Evolutionary conservation across 2,113 vertebrate species (phyloP), one percentile per base, ranked within the genome.

Genomic region (Puntigrus tetrazona): DNA sequence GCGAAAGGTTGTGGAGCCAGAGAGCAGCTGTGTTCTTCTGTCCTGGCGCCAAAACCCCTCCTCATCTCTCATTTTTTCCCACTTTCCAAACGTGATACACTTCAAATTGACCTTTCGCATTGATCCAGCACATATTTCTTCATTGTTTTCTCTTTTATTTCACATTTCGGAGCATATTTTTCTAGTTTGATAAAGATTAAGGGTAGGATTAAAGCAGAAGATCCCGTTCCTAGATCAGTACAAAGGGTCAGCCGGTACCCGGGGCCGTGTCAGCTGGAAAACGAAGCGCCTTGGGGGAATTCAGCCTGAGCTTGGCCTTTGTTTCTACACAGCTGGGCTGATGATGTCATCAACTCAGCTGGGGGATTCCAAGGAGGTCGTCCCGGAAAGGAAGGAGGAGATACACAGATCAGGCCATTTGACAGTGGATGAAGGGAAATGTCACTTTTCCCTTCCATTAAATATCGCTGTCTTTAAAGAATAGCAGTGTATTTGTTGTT

Each of bases 331-430:
- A 89, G 78, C 88, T 86, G 88, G 72, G 79, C 34, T 59, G 73
- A 25, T 87, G 78, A 47, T 88, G 89, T 86, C 86, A 85, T 87
- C 63, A 76, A 13, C 76, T 86, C 73, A 74, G 81, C 78, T 72
- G 84, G 77, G 86, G 81, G 70, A 83, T 77, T 88, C 81, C 76
- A 86, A 45, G 47, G 41, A 75, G 65, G 79, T 82, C 38, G 10
- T 47, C 52, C 78, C 25, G 27, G 41, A 25, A 29, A 63, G 22
- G 43, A 27, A 36, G 4, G 29, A 27, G 41, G 38, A 7, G 59
- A 81, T 61, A 41, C 29, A 41, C 7, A 61, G 78, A 78, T 84
- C 76, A 55, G 75, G 69, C 38, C 70, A 31, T 70, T 34, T 70
- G 52, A 29, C 41, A 61, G 20, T 38, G 61, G 59, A 84, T 34